Evolutionary conservation across 2,888 invertebrate genomes (phyloP).

Genomic region (Proisotoma minuta): DNA sequence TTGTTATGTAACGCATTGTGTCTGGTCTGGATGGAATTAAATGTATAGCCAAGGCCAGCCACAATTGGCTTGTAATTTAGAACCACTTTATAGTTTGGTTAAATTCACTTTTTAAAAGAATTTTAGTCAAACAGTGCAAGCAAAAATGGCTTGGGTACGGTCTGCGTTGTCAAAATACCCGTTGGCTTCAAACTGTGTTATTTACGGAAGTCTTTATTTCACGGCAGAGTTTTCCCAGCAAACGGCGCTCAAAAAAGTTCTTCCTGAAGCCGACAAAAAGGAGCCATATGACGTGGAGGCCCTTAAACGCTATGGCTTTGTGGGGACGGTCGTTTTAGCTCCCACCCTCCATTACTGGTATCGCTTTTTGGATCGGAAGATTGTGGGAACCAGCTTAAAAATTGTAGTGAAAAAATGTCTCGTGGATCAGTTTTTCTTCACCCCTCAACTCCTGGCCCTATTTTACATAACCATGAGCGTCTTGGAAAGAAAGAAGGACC

Average conservation of each 20-base stretch:
- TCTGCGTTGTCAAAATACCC: slow-evolving; percentile 54
- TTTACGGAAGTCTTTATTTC: slow-evolving; percentile 72
- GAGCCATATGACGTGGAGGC: slow-evolving; percentile 48
- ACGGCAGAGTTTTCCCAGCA: slow-evolving; percentile 78
- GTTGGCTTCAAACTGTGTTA: slow-evolving; percentile 56
- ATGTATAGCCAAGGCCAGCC: too few species aligned
- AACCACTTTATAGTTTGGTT: too few species aligned
- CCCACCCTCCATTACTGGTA: slow-evolving; percentile 64
- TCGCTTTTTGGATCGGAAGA: slow-evolving; percentile 67
- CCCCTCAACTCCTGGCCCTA: slow-evolving; percentile 64
- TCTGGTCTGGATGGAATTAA: too few species aligned
- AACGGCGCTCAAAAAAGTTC: slow-evolving; percentile 60
- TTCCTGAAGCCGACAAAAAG: slow-evolving; percentile 24
- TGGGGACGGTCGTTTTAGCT: slow-evolving; percentile 60
- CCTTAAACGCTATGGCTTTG: slow-evolving; percentile 59
- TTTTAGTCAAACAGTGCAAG: too few species aligned
- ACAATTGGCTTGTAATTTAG: too few species aligned
- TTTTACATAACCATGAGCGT: slow-evolving; percentile 72
- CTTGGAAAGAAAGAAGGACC: slow-evolving; percentile 66
- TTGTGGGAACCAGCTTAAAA: slow-evolving; percentile 62
- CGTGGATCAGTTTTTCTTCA: slow-evolving; percentile 71
- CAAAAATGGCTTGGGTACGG: slow-evolving; percentile 40
- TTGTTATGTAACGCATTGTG: too few species aligned
- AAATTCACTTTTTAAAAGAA: too few species aligned
- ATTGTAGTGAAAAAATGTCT: slow-evolving; percentile 65